Evolutionary conservation across 2,888 invertebrate species (phyloP).

Genomic region (Neuroscelio doddi): DNA sequence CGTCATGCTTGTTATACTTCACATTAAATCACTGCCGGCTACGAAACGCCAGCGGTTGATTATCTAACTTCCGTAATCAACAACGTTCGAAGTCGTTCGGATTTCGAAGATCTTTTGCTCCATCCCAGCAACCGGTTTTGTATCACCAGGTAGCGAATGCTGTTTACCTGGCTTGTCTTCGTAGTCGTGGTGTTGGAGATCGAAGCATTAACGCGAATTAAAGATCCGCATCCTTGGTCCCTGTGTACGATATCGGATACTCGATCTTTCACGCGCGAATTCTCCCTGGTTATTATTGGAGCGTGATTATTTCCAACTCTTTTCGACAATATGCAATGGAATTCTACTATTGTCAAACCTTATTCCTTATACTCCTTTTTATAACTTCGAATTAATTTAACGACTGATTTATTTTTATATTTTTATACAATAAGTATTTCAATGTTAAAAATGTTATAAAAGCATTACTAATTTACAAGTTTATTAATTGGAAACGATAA

Average conservation of each 20-base stretch:
- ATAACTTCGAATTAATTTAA: no score
- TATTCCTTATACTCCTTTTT: no score
- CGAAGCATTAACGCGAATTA: slow-evolving; percentile 58
- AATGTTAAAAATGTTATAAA: no score
- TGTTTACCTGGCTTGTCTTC: slow-evolving; percentile 37
- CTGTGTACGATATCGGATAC: slow-evolving; percentile 34
- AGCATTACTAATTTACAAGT: no score
- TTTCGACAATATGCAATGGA: no score
- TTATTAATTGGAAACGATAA: no score
- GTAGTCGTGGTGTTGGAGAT: slow-evolving; percentile 45
- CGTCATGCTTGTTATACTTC: slow-evolving; percentile 40
- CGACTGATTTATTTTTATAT: no score
- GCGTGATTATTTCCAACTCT: slow-evolving; percentile 26
- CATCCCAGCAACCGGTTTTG: slow-evolving; percentile 39
- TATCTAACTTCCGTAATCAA: slow-evolving; percentile 49
- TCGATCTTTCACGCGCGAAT: slow-evolving; percentile 44
- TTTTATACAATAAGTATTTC: no score
- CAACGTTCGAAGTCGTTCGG: slow-evolving; percentile 42
- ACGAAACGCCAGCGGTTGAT: slow-evolving; percentile 39
- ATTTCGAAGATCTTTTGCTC: slow-evolving; percentile 35
- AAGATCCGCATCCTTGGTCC: slow-evolving; percentile 50
- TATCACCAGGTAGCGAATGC: slow-evolving; percentile 38
- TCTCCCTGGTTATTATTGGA: slow-evolving; percentile 33
- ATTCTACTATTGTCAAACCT: no score
- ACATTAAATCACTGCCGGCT: slow-evolving; percentile 43